These are phyloP conservation scores for Polydrusus tereticollis DNA, from an alignment of 2,888 invertebrate species.

Conservation along the genomic window DNA sequence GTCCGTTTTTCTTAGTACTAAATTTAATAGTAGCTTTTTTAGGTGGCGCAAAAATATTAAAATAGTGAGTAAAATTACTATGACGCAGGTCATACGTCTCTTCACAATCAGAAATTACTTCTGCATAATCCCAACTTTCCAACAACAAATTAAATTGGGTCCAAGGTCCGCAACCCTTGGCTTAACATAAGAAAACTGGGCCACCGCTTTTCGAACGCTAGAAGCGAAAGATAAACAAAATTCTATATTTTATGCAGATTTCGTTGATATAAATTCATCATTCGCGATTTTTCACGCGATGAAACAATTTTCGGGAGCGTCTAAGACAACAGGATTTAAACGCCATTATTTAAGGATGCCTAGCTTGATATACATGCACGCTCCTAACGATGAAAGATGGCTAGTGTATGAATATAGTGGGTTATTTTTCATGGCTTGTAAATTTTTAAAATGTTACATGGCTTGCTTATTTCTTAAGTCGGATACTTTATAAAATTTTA, in stretches of 20 bases:
- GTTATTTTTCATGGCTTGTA: slow-evolving; percentile 14
- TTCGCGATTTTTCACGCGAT: slow-evolving; percentile 44
- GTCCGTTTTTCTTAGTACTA: no score
- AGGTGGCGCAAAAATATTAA: no score
- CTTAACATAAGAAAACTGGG: neutral
- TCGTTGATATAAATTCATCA: slow-evolving; percentile 46
- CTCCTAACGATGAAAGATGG: slow-evolving; percentile 60
- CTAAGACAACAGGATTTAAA: slow-evolving; percentile 59
- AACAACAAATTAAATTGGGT: neutral
- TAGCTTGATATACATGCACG: slow-evolving; percentile 51
- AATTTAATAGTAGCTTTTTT: no score
- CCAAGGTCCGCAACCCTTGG: neutral
- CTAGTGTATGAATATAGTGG: slow-evolving; percentile 40
- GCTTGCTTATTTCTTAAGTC: neutral
- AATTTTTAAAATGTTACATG: slow-evolving; percentile 7
- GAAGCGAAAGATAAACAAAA: slow-evolving; percentile 15
- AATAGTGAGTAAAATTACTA: no score
- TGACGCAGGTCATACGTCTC: no score
- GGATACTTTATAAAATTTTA: slow-evolving; percentile 1
- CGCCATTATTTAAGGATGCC: slow-evolving; percentile 60
- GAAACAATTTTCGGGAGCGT: slow-evolving; percentile 46
- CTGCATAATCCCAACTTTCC: no score
- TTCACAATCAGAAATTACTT: no score
- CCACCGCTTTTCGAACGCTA: neutral
- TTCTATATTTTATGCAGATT: slow-evolving; percentile 35